These are phyloP conservation scores for Anas platyrhynchos DNA, from an alignment of 2,113 vertebrate species.

Conservation along the genomic window DNA sequence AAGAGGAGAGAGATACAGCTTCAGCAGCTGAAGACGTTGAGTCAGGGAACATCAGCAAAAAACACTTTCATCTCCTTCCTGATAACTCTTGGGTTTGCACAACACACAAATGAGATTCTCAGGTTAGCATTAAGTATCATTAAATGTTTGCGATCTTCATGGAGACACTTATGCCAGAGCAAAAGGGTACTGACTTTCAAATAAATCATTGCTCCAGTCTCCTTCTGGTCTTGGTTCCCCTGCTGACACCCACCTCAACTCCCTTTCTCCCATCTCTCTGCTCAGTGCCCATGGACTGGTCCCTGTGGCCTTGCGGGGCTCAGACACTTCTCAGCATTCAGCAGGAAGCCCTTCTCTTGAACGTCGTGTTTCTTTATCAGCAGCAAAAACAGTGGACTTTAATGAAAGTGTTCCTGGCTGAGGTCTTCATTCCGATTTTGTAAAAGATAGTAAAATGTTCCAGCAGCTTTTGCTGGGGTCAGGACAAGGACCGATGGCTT, in stretches of 20 bases:
- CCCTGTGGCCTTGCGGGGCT: background rate
- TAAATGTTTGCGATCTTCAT: background rate
- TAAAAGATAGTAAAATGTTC: background rate
- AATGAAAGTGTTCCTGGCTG: background rate
- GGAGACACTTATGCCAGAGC: background rate
- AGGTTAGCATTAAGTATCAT: background rate
- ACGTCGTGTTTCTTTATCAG: background rate
- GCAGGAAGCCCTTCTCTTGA: background rate
- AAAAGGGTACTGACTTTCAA: background rate
- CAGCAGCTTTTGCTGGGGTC: background rate
- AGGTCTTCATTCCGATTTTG: background rate
- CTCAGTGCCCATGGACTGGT: fast-evolving
- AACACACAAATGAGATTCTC: background rate
- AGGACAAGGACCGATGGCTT: background rate
- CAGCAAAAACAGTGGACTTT: background rate
- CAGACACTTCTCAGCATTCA: background rate
- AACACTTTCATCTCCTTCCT: background rate
- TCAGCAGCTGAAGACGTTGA: background rate
- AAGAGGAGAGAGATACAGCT: background rate
- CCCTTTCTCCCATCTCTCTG: background rate
- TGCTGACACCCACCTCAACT: background rate
- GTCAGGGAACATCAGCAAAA: background rate
- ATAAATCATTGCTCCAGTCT: background rate
- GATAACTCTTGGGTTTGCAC: background rate
- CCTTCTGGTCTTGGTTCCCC: background rate